Conservation (phyloP, 2,113 vertebrate species). For the Silurus meridionalis region DNA sequence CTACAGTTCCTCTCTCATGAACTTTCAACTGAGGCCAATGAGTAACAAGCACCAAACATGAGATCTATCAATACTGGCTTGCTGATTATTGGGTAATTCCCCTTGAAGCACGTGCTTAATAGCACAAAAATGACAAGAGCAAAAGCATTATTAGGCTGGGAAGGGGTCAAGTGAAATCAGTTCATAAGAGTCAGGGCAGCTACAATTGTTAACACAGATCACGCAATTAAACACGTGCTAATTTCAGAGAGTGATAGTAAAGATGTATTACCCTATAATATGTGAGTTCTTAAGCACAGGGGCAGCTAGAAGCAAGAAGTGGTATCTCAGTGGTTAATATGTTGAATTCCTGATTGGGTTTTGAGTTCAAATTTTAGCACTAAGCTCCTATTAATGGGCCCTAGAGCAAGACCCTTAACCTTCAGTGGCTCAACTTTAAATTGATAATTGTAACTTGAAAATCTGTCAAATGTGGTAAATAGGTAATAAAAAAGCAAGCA, state of each 20-base stretch:
- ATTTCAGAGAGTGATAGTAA: background rate
- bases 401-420: too few species aligned
- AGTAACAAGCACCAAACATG: constrained; percentile 37
- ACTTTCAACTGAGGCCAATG: constrained; percentile 32
- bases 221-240: background rate
- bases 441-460: too few species aligned
- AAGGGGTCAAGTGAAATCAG: background rate
- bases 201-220: background rate
- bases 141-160: constrained; percentile 11
- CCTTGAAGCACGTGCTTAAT: constrained; percentile 26
- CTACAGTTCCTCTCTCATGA: constrained; percentile 28
- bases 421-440: too few species aligned
- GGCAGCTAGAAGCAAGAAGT: too few species aligned
- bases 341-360: too few species aligned
- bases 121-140: background rate
- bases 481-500: too few species aligned
- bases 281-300: background rate
- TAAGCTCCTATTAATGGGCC: too few species aligned
- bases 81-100: constrained; percentile 34
- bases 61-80: constrained; percentile 36
- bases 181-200: background rate
- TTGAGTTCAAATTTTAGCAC: too few species aligned
- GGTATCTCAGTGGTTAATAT: too few species aligned
- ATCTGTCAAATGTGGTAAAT: too few species aligned
- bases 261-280: background rate